Base-by-base conservation (phyloP, 2,113 vertebrate genomes). In the Salvelinus fontinalis region DNA sequence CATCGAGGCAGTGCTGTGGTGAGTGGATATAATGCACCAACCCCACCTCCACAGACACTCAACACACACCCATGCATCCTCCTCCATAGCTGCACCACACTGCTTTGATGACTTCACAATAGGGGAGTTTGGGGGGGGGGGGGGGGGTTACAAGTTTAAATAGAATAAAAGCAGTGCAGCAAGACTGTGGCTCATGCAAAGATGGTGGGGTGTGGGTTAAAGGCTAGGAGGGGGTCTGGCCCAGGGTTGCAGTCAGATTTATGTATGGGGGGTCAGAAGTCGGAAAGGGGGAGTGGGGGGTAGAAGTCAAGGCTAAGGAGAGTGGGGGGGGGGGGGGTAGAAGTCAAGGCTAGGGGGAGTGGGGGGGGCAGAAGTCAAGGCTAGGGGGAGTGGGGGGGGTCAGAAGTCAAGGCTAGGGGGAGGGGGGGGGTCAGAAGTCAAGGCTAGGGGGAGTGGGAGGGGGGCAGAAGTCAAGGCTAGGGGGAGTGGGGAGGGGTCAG, bases 121-220 rank as follows among this genome's bases (percentile, higher is more conserved):
- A 78, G 79, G 84, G 74, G 11, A 27, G 74, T 75, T 78, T 84
- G 5, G 72, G 48, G 44, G 60, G 62, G 14, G 24, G 24, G 24
- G 24, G 66, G 34, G 31, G 60, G 24, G 71, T 85, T 86, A 92
- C 92, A 88, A 92, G 93, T 92, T 91, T 81, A 80, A 89, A 90
- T 90, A 87, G 84, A 80, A 22, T 87, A 91, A 91, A 93, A 92
- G 92, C 92, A 92, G 92, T 90, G 89, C 89, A 90, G 92, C 94
- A 93, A 91, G 90, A 91, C 93, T 77, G 90, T 93, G 88, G 86
- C 89, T 85, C 94, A 94, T 96, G 95, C 94, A 93, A 91, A 92
- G 75, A 85, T 86, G 86, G 5, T 29, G 62, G 77, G 13, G 48
- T 79, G 51, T 73, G 3, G 16, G 31, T 29, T 29, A 12, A 12